Percentiles rank a stretch among this genome's conserved stretches.
phyloP scores from a whole-genome alignment of 2,888 invertebrate species.

The Pyrgus malvae region DNA sequence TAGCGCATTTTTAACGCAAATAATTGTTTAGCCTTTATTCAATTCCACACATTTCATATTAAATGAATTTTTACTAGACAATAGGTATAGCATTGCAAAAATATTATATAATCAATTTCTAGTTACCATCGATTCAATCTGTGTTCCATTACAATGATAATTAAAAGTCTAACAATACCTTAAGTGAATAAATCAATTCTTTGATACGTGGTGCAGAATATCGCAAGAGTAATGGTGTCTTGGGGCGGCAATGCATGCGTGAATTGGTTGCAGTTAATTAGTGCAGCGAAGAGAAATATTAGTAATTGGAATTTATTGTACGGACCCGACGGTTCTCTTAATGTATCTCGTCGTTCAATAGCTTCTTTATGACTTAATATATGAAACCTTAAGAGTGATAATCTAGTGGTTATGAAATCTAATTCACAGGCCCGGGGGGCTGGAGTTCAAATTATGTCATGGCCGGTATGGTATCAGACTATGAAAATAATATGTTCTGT shows the following conservation, averaged over 20 bases:
- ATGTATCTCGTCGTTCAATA: slow-evolving; percentile 48
- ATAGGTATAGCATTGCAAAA: neutral
- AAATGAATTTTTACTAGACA: too few species aligned
- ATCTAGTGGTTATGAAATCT: too few species aligned
- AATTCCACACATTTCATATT: too few species aligned
- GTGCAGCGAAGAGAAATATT: slow-evolving; percentile 68
- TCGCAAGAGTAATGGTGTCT: slow-evolving; percentile 69
- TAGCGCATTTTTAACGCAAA: too few species aligned
- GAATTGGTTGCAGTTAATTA: slow-evolving; percentile 75
- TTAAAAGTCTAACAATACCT: slow-evolving; percentile 19
- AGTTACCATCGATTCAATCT: slow-evolving; percentile 17
- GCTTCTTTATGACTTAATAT: slow-evolving; percentile 32
- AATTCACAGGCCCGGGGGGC: too few species aligned
- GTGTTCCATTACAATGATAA: slow-evolving; percentile 17
- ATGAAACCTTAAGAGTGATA: too few species aligned
- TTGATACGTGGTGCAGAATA: slow-evolving; percentile 25
- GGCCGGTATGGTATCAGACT: too few species aligned
- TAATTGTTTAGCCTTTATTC: neutral
- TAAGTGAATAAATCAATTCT: slow-evolving; percentile 19
- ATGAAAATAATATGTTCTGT: too few species aligned
- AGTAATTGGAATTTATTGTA: slow-evolving; percentile 67
- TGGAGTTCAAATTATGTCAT: too few species aligned
- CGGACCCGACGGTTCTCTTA: slow-evolving; percentile 47
- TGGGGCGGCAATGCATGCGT: slow-evolving; percentile 67
- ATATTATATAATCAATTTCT: slow-evolving; percentile 1